Conservation (phyloP, 2,113 vertebrate species). For the Trichomycterus rosablanca region DNA sequence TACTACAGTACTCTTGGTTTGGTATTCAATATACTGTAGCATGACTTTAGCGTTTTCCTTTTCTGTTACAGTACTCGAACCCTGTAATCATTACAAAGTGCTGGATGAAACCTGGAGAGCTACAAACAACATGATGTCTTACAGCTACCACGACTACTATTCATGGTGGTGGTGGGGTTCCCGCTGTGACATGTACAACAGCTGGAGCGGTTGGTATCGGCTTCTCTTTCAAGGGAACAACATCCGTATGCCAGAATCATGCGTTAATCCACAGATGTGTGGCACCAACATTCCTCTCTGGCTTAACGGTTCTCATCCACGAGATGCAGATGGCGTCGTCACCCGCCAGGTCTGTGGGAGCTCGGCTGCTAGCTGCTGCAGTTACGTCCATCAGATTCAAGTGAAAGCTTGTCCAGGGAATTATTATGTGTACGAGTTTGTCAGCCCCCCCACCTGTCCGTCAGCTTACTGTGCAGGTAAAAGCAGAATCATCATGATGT, state of each 20-base stretch:
- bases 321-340: constrained; percentile 2
- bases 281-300: constrained; percentile 16
- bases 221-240: constrained; percentile 3
- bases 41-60: neutral
- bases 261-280: neutral
- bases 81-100: constrained; percentile 1
- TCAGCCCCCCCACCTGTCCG: neutral
- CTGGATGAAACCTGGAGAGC: constrained; percentile 25
- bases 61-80: neutral
- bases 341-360: constrained; percentile 4
- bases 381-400: constrained; percentile 1
- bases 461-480: constrained; percentile 27
- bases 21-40: too few species aligned
- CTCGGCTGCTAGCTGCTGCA: neutral
- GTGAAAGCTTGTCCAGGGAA: constrained; percentile 23
- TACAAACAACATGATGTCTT: neutral
- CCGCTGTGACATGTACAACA: constrained; percentile 6
- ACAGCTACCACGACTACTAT: neutral
- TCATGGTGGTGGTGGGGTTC: neutral
- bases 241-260: constrained; percentile 21
- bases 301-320: constrained; percentile 23
- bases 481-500: too few species aligned
- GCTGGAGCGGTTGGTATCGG: constrained; percentile 30
- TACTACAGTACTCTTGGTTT: too few species aligned
- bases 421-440: constrained; percentile 22